These are phyloP conservation scores for Pseudomyrmex cubaensis DNA, from an alignment of 1,140 invertebrate genomes.

Conservation along the genomic window DNA sequence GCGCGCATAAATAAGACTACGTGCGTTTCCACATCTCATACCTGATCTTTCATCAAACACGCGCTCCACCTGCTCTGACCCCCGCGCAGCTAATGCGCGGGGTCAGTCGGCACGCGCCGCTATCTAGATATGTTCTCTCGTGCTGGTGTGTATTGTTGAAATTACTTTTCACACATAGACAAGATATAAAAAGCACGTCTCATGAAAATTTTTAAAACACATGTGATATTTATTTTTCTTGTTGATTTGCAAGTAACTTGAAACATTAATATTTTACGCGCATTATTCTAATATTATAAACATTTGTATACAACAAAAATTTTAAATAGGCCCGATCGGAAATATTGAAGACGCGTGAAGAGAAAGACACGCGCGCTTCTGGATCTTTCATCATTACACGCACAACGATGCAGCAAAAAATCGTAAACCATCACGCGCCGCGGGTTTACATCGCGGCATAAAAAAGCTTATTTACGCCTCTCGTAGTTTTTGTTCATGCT, in stretches of 20 bases:
- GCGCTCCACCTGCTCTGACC: slow-evolving; percentile 62
- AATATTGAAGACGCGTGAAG: slow-evolving; percentile 25
- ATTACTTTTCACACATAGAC: too few relatives aligned
- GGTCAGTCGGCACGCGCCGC: slow-evolving; percentile 63
- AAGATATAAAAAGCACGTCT: too few relatives aligned
- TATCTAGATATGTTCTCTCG: slow-evolving; percentile 38
- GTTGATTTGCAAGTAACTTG: too few relatives aligned
- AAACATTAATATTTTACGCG: too few relatives aligned
- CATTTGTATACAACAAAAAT: too few relatives aligned
- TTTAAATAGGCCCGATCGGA: not conserved
- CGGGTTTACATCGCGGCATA: slow-evolving; percentile 45
- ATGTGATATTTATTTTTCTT: too few relatives aligned
- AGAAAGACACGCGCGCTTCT: not conserved
- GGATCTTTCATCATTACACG: slow-evolving; percentile 27
- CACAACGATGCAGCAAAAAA: not conserved
- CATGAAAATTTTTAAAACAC: too few relatives aligned
- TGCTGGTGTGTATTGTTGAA: slow-evolving; percentile 6
- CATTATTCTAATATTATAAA: too few relatives aligned
- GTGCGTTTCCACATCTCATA: slow-evolving; percentile 25
- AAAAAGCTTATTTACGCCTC: slow-evolving; percentile 58
- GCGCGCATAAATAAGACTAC: slow-evolving; percentile 39
- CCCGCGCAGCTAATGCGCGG: slow-evolving; percentile 30
- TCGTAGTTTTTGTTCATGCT: slow-evolving; percentile 66
- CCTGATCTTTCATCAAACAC: slow-evolving; percentile 56
- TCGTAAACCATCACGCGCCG: not conserved